These are phyloP conservation scores for Pachyseris speciosa DNA, from an alignment of 64 coral and sea anemone species.

Conservation along the genomic window DNA sequence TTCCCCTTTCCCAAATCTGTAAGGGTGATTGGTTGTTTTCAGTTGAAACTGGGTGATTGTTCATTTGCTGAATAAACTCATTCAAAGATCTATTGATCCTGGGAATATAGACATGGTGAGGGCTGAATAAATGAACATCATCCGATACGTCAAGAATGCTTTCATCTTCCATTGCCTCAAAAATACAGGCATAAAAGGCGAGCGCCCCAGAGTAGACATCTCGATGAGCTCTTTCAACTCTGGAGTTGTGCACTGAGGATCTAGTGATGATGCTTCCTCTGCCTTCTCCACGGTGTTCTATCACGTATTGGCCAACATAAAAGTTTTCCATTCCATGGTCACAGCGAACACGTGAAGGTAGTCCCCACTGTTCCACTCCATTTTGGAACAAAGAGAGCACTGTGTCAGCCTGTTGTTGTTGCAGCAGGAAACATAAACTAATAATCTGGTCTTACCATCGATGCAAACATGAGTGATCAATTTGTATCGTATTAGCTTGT, in stretches of 20 bases:
- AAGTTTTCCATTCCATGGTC: constrained; percentile 69
- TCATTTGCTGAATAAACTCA: constrained; percentile 83
- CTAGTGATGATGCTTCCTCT: constrained; percentile 73
- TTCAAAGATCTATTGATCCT: constrained; percentile 72
- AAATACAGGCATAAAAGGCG: constrained; percentile 72
- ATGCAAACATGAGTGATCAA: constrained; percentile 60
- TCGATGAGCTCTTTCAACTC: constrained; percentile 34
- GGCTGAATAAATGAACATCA: constrained; percentile 75
- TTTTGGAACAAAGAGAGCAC: too few species aligned
- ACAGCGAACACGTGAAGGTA: constrained; percentile 71
- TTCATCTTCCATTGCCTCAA: constrained; percentile 78
- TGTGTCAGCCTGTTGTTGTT: too few species aligned
- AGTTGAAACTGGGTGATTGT: constrained; percentile 83
- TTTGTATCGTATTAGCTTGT: constrained; percentile 71
- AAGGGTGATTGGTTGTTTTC: constrained; percentile 80
- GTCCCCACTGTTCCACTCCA: too few species aligned
- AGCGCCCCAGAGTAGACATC: constrained; percentile 65
- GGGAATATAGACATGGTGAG: too few species aligned
- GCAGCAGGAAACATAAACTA: constrained; percentile 57
- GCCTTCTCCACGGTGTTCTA: constrained; percentile 58
- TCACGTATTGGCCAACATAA: constrained; percentile 71
- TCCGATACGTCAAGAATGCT: constrained; percentile 55
- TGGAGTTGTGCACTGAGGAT: constrained; percentile 44
- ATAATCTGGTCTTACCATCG: constrained; percentile 58
- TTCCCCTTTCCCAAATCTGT: constrained; percentile 86